phyloP scores from a whole-genome alignment of 2,888 invertebrate species.

The Rhingia rostrata region DNA sequence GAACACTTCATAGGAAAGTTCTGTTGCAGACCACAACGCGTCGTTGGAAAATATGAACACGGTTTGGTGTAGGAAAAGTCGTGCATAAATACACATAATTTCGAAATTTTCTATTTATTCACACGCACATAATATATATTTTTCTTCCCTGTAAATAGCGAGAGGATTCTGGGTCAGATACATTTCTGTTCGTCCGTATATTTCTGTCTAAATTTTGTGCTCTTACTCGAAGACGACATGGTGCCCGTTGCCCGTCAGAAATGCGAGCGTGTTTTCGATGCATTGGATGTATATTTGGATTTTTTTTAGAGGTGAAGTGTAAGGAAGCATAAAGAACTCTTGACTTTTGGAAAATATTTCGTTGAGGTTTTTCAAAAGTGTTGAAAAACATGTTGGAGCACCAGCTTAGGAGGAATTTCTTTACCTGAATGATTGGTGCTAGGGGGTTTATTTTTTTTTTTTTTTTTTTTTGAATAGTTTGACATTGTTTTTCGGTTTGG shows the following conservation, averaged over 20 bases:
- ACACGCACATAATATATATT: neutral
- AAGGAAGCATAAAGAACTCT: slow-evolving; percentile 1
- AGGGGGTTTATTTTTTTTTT: too few relatives aligned
- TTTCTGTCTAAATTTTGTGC: slow-evolving; percentile 17
- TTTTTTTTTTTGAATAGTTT: too few relatives aligned
- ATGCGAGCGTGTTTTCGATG: slow-evolving; percentile 12
- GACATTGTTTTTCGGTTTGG: too few relatives aligned
- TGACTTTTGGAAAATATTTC: neutral
- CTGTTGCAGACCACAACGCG: slow-evolving; percentile 32
- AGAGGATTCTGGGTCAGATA: slow-evolving; percentile 47
- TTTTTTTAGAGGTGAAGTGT: slow-evolving; percentile 35
- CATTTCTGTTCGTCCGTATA: slow-evolving; percentile 5
- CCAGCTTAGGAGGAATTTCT: too few relatives aligned
- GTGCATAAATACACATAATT: slow-evolving; percentile 21
- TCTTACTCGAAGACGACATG: slow-evolving; percentile 40
- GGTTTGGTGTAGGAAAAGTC: slow-evolving; percentile 28
- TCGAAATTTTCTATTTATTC: slow-evolving; percentile 42
- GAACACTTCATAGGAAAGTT: slow-evolving; percentile 24
- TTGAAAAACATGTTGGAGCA: neutral
- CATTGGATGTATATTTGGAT: slow-evolving; percentile 13
- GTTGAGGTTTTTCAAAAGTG: neutral
- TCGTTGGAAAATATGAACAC: slow-evolving; percentile 23
- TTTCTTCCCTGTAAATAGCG: slow-evolving; percentile 15
- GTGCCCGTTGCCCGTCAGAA: slow-evolving; percentile 20
- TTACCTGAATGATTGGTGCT: too few relatives aligned